Percentiles rank a stretch among this genome's conserved stretches.
These are phyloP conservation scores for Pachyseris speciosa DNA, from an alignment of 64 coral and sea anemone species.

Conservation along the genomic window DNA sequence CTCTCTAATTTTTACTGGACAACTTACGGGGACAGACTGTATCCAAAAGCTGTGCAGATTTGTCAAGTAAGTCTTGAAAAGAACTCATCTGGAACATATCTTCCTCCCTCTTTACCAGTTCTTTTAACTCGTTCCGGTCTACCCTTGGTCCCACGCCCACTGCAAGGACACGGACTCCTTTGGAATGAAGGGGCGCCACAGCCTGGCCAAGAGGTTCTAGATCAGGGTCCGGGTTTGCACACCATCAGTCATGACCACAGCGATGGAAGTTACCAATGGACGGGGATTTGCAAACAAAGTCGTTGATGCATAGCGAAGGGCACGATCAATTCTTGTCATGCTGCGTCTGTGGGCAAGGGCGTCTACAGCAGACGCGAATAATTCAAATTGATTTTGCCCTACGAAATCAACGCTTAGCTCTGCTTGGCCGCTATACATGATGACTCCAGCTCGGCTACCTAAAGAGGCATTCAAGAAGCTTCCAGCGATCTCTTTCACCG, in stretches of 20 bases:
- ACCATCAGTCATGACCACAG: constrained; percentile 78
- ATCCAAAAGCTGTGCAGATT: constrained; percentile 69
- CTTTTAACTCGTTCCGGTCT: constrained; percentile 45
- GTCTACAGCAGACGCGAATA: constrained; percentile 71
- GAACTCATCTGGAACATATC: constrained; percentile 73
- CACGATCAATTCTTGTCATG: constrained; percentile 68
- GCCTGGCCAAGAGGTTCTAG: constrained; percentile 57
- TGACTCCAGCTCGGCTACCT: constrained; percentile 71
- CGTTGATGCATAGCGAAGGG: constrained; percentile 73
- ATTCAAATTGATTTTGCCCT: constrained; percentile 4
- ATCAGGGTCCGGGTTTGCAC: constrained; percentile 58
- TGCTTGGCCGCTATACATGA: constrained; percentile 74
- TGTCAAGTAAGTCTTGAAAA: constrained; percentile 63
- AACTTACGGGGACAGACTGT: constrained; percentile 62
- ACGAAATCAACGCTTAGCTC: constrained; percentile 46
- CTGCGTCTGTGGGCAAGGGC: constrained; percentile 66
- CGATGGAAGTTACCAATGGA: constrained; percentile 40
- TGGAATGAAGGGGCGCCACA: constrained; percentile 59
- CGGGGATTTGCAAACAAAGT: constrained; percentile 64
- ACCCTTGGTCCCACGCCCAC: constrained; percentile 76
- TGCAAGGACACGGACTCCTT: constrained; percentile 77
- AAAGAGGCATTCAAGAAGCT: constrained; percentile 56
- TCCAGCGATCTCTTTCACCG: constrained; percentile 66
- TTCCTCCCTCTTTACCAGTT: constrained; percentile 32
- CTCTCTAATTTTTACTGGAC: neutral